Evolutionary conservation across 2,113 vertebrate species (phyloP).

Genomic region (Onychostruthus taczanowskii): DNA sequence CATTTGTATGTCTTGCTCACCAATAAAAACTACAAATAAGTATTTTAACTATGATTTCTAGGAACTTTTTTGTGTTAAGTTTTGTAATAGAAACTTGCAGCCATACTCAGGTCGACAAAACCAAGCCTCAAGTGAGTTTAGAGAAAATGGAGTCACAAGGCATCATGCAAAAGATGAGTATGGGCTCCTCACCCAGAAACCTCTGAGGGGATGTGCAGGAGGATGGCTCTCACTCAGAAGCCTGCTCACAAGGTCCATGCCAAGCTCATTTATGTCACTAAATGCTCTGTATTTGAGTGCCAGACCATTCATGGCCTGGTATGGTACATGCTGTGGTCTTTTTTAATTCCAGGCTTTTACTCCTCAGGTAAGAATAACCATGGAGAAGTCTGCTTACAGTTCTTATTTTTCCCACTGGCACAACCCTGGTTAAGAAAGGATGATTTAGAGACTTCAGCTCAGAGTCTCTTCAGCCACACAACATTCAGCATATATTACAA

Average conservation of each 20-base stretch:
- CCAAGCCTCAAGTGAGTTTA: not conserved
- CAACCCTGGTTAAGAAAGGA: not conserved
- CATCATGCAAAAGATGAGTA: rapidly evolving
- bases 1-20: not conserved
- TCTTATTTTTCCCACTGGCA: not conserved
- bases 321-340: rapidly evolving
- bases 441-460: not conserved
- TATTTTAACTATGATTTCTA: not conserved
- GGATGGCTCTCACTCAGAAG: not conserved
- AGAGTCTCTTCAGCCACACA: not conserved
- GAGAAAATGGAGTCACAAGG: not conserved
- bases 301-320: not conserved
- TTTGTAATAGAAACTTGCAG: not conserved
- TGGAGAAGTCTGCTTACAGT: not conserved
- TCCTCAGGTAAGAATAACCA: not conserved
- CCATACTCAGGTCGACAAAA: not conserved
- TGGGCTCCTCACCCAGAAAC: not conserved
- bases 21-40: not conserved
- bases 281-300: not conserved
- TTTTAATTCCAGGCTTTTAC: not conserved
- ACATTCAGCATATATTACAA: not conserved
- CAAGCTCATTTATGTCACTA: not conserved
- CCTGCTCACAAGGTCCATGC: not conserved
- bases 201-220: not conserved
- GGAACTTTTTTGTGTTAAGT: not conserved